Conservation (phyloP, 2,888 invertebrate genomes). For the Acheta domesticus region DNA sequence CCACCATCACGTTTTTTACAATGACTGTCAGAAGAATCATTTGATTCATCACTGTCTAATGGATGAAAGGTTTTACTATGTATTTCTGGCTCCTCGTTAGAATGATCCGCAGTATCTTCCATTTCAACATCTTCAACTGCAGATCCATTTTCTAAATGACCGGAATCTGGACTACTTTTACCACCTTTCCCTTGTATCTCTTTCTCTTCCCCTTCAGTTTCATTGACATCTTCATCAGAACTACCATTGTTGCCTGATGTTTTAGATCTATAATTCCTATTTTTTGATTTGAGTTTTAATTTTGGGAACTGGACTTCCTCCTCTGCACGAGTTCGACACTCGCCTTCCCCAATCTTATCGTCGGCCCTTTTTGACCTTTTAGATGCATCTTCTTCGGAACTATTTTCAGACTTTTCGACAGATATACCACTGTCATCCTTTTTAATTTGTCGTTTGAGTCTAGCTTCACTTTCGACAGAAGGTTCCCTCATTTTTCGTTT, state of each 20-base stretch:
- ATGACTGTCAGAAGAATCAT: conserved; percentile 37
- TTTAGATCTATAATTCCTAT: conserved; percentile 43
- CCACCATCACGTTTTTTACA: conserved; percentile 36
- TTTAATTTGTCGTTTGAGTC: conserved; percentile 31
- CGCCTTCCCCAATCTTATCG: conserved; percentile 21
- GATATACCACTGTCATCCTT: conserved; percentile 38
- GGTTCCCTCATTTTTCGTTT: conserved; percentile 3
- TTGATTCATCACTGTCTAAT: conserved; percentile 39
- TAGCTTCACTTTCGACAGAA: conserved; percentile 20
- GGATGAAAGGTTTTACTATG: conserved; percentile 21
- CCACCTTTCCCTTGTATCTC: background rate
- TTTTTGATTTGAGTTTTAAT: conserved; percentile 41
- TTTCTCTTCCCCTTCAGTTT: conserved; percentile 21
- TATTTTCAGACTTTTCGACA: conserved; percentile 39
- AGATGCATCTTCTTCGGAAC: conserved; percentile 34
- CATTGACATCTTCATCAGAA: conserved; percentile 32
- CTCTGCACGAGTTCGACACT: conserved; percentile 28
- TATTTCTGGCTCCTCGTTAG: conserved; percentile 23
- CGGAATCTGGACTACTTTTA: conserved; percentile 26
- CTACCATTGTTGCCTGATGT: conserved; percentile 33
- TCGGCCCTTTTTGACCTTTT: conserved; percentile 18
- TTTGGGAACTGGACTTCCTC: conserved; percentile 39
- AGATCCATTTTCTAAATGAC: conserved; percentile 26
- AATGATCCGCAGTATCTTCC: conserved; percentile 19
- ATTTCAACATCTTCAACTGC: conserved; percentile 29